A percentile compares a stretch with the other conserved stretches of the same genome.
These are phyloP conservation scores for Papilio polytes DNA, from an alignment of 1,140 invertebrate genomes.

Conservation along the genomic window DNA sequence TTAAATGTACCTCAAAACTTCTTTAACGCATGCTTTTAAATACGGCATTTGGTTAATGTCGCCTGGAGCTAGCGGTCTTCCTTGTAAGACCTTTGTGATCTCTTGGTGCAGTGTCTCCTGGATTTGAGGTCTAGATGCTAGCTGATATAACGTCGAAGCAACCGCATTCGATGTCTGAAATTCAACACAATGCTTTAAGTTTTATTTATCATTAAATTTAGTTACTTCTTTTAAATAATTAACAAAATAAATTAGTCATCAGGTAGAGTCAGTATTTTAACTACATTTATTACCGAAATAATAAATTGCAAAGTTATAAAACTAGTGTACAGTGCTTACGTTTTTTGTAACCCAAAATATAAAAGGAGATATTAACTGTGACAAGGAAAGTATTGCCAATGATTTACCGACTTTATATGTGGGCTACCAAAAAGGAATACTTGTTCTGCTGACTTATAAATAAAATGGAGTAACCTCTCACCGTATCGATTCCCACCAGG, in stretches of 20 bases:
- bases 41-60: constrained; percentile 90
- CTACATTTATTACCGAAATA: too few species aligned
- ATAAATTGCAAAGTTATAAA: too few species aligned
- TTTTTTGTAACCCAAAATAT: too few species aligned
- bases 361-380: too few species aligned
- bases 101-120: constrained; percentile 91
- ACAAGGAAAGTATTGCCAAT: too few species aligned
- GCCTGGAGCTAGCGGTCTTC: constrained; percentile 85
- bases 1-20: constrained; percentile 90
- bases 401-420: too few species aligned
- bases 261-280: too few species aligned
- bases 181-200: background rate
- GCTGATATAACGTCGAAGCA: constrained; percentile 91
- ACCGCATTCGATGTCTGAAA: constrained; percentile 91
- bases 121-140: constrained; percentile 89
- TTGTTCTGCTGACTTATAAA: background rate
- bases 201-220: too few species aligned
- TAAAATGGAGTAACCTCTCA: constrained; percentile 63
- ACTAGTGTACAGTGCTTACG: too few species aligned
- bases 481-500: constrained; percentile 94
- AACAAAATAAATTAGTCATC: too few species aligned
- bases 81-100: constrained; percentile 82
- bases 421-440: too few species aligned
- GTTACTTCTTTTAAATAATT: too few species aligned
- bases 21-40: constrained; percentile 94